A percentile compares a stretch with the other conserved stretches of the same genome.
Conservation (phyloP, 2,113 vertebrate genomes). For the Turnix velox region DNA sequence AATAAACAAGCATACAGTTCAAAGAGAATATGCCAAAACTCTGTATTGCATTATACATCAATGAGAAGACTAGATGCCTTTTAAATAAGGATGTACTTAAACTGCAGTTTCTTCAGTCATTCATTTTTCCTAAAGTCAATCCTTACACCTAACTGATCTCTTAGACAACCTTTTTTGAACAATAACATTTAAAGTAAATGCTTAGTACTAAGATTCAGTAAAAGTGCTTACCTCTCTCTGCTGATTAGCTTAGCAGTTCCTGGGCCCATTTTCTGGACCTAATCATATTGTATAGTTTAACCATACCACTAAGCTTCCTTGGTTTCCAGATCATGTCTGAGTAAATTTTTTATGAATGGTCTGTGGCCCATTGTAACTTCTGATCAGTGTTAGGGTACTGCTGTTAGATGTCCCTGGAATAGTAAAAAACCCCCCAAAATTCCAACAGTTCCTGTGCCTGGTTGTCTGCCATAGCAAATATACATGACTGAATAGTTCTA, state of each 20-base stretch:
- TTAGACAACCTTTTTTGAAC: background rate
- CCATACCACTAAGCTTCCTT: background rate
- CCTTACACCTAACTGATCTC: background rate
- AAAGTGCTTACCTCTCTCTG: background rate
- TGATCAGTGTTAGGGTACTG: background rate
- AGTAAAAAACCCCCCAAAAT: background rate
- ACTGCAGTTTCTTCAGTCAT: background rate
- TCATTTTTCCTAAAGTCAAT: background rate
- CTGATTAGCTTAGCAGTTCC: background rate
- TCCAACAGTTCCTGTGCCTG: background rate
- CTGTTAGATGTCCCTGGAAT: background rate
- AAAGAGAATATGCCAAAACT: background rate
- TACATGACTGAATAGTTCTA: background rate
- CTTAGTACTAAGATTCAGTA: background rate
- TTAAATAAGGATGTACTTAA: background rate
- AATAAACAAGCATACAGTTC: background rate
- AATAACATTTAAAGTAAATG: background rate
- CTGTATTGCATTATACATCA: background rate
- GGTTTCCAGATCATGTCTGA: background rate
- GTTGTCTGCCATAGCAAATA: background rate
- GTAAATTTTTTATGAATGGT: background rate
- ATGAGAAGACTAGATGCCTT: background rate
- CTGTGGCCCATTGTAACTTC: background rate
- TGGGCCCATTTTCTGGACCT: background rate
- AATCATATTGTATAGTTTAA: background rate